A percentile compares a stretch with the other conserved stretches of the same genome.
Conservation (phyloP, 2,797 vertebrate species). For the Chelonia mydas region DNA sequence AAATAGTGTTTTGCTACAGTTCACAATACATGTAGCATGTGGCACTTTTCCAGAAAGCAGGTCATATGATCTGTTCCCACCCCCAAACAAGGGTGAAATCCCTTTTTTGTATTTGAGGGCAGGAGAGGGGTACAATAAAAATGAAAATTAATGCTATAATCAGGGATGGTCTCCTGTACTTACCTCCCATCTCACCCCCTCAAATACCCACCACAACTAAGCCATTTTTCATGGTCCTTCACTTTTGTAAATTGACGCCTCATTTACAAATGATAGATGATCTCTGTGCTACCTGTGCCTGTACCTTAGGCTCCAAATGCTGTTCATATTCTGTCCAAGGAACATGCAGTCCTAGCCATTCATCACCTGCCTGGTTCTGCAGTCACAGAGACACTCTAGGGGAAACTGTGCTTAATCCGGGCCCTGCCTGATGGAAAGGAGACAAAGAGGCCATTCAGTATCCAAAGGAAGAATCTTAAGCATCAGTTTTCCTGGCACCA, state of each 20-base stretch:
- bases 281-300: background rate
- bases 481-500: background rate
- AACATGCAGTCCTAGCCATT: background rate
- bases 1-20: background rate
- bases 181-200: background rate
- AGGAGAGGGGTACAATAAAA: background rate
- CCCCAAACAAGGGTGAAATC: background rate
- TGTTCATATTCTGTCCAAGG: background rate
- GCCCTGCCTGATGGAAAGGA: background rate
- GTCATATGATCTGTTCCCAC: background rate
- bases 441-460: background rate
- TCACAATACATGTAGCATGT: background rate
- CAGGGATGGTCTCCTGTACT: fast-evolving
- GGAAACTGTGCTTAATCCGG: background rate
- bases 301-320: background rate
- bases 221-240: background rate
- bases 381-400: background rate
- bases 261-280: background rate
- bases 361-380: background rate
- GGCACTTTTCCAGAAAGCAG: background rate
- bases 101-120: fast-evolving
- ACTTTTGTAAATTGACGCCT: background rate
- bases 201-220: background rate
- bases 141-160: background rate
- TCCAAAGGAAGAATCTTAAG: background rate